Percentiles rank a stretch among this genome's conserved stretches.
Evolutionary conservation across 1,140 invertebrate species (phyloP).

Genomic region (Magallana ariakensis): DNA sequence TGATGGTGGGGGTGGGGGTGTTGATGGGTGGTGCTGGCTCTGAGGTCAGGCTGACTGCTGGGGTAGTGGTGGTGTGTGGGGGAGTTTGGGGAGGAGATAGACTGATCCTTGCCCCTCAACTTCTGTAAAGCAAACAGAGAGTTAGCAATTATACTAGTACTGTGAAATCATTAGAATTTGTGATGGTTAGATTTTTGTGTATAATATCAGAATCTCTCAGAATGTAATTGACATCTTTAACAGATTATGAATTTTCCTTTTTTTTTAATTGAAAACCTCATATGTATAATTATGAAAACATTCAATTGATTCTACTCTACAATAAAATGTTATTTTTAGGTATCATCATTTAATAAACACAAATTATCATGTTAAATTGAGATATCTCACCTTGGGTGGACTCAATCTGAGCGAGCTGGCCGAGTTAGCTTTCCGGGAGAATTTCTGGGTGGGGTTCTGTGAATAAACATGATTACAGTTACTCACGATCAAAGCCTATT

Average conservation of each 20-base stretch:
- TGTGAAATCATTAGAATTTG: no score
- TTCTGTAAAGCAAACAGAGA: slow-evolving; percentile 61
- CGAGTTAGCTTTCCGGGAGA: slow-evolving; percentile 96
- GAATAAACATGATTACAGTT: slow-evolving; percentile 38
- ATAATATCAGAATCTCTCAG: no score
- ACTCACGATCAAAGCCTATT: not conserved
- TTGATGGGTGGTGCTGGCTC: not conserved
- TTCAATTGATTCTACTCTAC: no score
- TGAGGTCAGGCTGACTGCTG: slow-evolving; percentile 30
- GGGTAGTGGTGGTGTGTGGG: slow-evolving; percentile 81
- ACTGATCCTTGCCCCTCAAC: slow-evolving; percentile 65
- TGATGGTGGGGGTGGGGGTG: not conserved
- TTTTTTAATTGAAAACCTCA: no score
- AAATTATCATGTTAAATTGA: not conserved
- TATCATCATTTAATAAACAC: no score
- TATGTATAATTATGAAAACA: no score
- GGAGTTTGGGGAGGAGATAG: slow-evolving; percentile 93
- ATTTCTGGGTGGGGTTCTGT: slow-evolving; percentile 98
- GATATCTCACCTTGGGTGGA: slow-evolving; percentile 79
- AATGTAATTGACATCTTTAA: no score
- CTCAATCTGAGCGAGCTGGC: slow-evolving; percentile 97
- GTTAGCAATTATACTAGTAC: no score
- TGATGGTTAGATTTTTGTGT: no score
- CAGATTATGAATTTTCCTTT: no score
- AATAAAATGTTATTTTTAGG: no score